Conservation (phyloP, 2,888 invertebrate genomes). For the Campoletis raptor region DNA sequence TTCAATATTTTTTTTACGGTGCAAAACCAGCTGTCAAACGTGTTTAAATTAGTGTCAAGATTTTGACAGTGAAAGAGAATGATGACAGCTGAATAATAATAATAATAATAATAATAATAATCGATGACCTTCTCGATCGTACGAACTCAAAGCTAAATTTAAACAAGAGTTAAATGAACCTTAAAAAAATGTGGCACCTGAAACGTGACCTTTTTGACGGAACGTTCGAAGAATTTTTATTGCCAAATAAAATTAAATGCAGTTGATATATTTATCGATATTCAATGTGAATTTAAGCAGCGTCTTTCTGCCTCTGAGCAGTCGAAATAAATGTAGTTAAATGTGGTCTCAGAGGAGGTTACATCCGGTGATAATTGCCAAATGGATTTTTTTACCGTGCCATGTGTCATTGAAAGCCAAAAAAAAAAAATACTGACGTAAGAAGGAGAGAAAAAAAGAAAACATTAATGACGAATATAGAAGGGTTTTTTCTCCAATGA, state of each 20-base stretch:
- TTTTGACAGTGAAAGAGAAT: neutral
- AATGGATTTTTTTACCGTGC: constrained; percentile 24
- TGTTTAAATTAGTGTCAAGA: neutral
- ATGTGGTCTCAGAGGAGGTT: constrained; percentile 4
- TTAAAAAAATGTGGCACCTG: constrained; percentile 45
- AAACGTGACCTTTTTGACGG: constrained; percentile 44
- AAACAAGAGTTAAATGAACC: constrained; percentile 56
- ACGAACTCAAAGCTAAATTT: constrained; percentile 5
- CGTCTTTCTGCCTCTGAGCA: neutral
- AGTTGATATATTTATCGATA: neutral
- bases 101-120: constrained; percentile 15
- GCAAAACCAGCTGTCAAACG: neutral
- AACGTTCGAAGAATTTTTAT: constrained; percentile 20
- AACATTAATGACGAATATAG: neutral
- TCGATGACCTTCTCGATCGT: constrained; percentile 7
- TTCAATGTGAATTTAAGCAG: neutral
- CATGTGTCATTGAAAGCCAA: constrained; percentile 22
- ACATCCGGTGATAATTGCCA: constrained; percentile 61
- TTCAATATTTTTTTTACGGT: neutral
- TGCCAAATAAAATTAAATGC: constrained; percentile 40
- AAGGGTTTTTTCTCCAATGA: constrained; percentile 26
- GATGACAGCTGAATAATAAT: constrained; percentile 3
- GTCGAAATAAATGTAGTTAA: constrained; percentile 2
- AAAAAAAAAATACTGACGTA: neutral
- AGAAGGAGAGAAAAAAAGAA: neutral